A percentile compares a stretch with the other conserved stretches of the same genome.
phyloP scores from a whole-genome alignment of 1,140 invertebrate species.

The Meloidogyne exigua region DNA sequence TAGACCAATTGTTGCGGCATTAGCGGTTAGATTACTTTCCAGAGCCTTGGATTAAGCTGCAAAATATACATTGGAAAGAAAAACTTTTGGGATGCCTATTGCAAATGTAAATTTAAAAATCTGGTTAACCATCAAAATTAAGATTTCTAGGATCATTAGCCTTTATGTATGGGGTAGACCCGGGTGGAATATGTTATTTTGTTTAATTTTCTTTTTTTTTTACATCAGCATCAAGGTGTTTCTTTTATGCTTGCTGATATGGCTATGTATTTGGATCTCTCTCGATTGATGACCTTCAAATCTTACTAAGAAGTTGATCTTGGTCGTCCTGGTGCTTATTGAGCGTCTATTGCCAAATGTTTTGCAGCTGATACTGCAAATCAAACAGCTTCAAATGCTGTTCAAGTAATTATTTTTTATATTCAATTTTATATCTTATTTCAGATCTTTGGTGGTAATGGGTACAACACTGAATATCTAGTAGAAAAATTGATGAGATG shows the following conservation, averaged over 20 bases:
- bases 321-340: slow-evolving; percentile 77
- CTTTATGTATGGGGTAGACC: no score
- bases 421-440: background rate
- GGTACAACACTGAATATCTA: slow-evolving; percentile 96
- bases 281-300: slow-evolving; percentile 80
- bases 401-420: slow-evolving; percentile 69
- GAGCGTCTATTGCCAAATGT: slow-evolving; percentile 87
- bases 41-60: slow-evolving; percentile 86
- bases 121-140: no score
- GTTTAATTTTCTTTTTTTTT: background rate
- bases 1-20: slow-evolving; percentile 70
- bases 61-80: slow-evolving; percentile 87
- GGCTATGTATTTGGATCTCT: slow-evolving; percentile 81
- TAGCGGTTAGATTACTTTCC: slow-evolving; percentile 84
- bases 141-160: no score
- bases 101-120: slow-evolving; percentile 64
- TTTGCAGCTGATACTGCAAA: slow-evolving; percentile 89
- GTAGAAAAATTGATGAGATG: slow-evolving; percentile 98
- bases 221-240: slow-evolving; percentile 74
- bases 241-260: slow-evolving; percentile 94
- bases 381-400: slow-evolving; percentile 89
- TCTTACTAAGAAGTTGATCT: slow-evolving; percentile 86
- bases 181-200: no score
- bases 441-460: slow-evolving; percentile 84
- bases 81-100: slow-evolving; percentile 88